A percentile compares a stretch with the other conserved stretches of the same genome.
These are phyloP conservation scores for Apamea anceps DNA, from an alignment of 2,888 invertebrate genomes.

Conservation along the genomic window DNA sequence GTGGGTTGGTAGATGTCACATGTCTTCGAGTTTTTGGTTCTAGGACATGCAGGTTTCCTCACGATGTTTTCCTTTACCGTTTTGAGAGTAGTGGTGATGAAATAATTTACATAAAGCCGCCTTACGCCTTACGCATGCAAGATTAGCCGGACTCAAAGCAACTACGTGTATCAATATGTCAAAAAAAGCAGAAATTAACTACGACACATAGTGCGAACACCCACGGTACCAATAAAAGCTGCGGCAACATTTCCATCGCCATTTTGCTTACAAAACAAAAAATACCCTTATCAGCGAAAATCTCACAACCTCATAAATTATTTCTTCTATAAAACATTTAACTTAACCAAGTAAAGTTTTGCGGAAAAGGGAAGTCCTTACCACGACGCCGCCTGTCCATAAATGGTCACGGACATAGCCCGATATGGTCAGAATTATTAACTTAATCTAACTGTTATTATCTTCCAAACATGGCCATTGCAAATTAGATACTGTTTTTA, in stretches of 20 bases:
- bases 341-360: conserved; percentile 47
- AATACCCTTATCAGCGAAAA: not conserved
- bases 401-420: conserved; percentile 49
- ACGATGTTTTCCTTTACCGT: no score
- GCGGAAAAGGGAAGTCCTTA: conserved; percentile 66
- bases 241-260: not conserved
- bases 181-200: not conserved
- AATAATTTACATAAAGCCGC: no score
- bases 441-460: conserved; percentile 63
- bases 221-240: not conserved
- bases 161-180: not conserved
- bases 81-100: no score
- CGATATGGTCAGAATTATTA: conserved; percentile 63
- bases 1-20: no score
- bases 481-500: conserved; percentile 61
- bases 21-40: no score
- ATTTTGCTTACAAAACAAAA: not conserved
- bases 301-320: conserved; percentile 3
- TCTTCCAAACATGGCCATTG: conserved; percentile 59
- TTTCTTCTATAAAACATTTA: conserved; percentile 29
- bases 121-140: no score
- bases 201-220: not conserved
- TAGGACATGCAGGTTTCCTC: no score
- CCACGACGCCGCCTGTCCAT: conserved; percentile 31
- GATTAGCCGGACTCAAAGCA: not conserved